Conservation (phyloP, 2,888 invertebrate species). For the Tricholauxania praeusta region DNA sequence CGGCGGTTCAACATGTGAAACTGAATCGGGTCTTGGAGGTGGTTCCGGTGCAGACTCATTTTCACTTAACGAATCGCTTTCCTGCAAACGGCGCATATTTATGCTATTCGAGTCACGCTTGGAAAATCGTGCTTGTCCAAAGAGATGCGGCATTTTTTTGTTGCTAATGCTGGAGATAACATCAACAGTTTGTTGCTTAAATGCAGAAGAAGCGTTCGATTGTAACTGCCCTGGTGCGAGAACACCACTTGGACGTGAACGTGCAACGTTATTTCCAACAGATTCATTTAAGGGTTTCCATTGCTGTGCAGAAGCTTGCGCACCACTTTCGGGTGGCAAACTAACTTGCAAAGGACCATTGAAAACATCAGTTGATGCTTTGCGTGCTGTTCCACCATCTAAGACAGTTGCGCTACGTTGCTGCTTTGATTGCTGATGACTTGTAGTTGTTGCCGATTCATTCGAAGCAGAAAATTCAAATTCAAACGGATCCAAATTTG, state of each 20-base stretch:
- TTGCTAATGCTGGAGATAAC: slow-evolving; percentile 68
- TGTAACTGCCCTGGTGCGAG: background rate
- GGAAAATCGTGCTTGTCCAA: slow-evolving; percentile 66
- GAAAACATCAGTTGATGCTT: slow-evolving; percentile 66
- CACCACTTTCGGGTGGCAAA: slow-evolving; percentile 74
- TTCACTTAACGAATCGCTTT: slow-evolving; percentile 68
- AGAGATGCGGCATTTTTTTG: slow-evolving; percentile 68
- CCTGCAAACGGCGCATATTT: slow-evolving; percentile 68
- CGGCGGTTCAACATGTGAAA: slow-evolving; percentile 75
- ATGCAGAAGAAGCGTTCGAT: slow-evolving; percentile 47
- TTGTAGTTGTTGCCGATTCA: slow-evolving; percentile 29
- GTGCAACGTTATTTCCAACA: slow-evolving; percentile 37
- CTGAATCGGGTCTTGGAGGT: slow-evolving; percentile 66
- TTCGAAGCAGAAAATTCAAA: slow-evolving; percentile 57
- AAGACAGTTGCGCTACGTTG: slow-evolving; percentile 14
- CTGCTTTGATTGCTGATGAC: slow-evolving; percentile 34
- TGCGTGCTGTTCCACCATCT: slow-evolving; percentile 18
- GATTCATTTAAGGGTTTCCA: slow-evolving; percentile 46
- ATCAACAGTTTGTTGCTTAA: slow-evolving; percentile 67
- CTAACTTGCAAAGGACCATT: slow-evolving; percentile 79
- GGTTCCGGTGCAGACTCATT: slow-evolving; percentile 67
- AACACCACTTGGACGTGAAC: slow-evolving; percentile 54
- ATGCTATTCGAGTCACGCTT: slow-evolving; percentile 67
- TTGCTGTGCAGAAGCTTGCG: slow-evolving; percentile 49
- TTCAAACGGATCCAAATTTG: slow-evolving; percentile 67